Conservation (phyloP, 2,888 invertebrate species). For the Hyposoter didymator region DNA sequence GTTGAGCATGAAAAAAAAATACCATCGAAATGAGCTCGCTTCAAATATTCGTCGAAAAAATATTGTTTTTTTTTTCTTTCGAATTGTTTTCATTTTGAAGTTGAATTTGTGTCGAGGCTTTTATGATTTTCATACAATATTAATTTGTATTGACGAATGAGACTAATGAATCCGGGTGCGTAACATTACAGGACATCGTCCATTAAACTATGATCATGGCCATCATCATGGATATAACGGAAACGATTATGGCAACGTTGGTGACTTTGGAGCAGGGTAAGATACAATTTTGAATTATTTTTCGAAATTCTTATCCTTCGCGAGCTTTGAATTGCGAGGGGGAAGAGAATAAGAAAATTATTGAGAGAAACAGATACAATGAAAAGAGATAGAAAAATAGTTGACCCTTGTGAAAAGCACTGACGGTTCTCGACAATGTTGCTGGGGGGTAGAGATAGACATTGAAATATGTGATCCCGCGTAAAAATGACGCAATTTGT, state of each 20-base stretch:
- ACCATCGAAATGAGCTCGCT: neutral
- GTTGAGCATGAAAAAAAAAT: neutral
- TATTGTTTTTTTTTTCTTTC: neutral
- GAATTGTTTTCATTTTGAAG: neutral
- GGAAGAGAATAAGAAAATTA: neutral
- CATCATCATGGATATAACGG: slow-evolving; percentile 9
- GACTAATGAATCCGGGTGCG: neutral
- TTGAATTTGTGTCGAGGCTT: neutral
- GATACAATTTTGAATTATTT: neutral
- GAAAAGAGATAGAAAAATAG: too few species aligned
- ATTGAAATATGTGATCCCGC: too few species aligned
- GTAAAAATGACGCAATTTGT: neutral
- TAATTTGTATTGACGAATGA: neutral
- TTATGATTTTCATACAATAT: neutral
- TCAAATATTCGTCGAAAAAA: neutral
- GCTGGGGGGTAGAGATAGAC: too few species aligned
- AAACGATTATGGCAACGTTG: slow-evolving; percentile 36
- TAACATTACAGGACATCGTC: slow-evolving; percentile 5
- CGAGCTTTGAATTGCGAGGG: neutral
- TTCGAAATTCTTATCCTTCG: neutral
- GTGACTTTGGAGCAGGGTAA: slow-evolving; percentile 37
- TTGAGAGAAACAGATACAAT: too few species aligned
- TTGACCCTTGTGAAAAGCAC: too few species aligned
- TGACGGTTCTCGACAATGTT: too few species aligned
- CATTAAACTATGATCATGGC: neutral